A percentile compares a stretch with the other conserved stretches of the same genome.
Conservation (phyloP, 2,888 invertebrate species). For the Herminia tarsipennalis region DNA sequence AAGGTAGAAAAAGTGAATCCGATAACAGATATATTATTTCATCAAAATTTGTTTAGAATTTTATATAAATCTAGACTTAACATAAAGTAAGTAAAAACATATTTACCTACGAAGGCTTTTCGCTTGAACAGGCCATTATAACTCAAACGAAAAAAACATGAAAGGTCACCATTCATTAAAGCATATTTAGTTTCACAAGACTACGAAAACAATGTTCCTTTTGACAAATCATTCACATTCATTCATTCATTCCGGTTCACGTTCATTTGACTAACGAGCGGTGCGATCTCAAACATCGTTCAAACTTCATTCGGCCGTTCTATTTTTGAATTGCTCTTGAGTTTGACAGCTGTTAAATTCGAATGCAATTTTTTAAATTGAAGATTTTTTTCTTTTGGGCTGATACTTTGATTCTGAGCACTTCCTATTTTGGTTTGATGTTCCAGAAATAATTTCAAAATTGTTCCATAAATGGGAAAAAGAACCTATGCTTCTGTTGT, state of each 20-base stretch:
- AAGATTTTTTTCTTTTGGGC: conserved; percentile 6
- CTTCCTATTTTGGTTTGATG: too few species aligned
- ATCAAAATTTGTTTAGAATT: too few species aligned
- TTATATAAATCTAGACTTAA: too few species aligned
- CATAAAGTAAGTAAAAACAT: not conserved
- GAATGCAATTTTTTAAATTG: conserved; percentile 11
- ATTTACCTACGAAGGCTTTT: not conserved
- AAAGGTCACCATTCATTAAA: conserved; percentile 4
- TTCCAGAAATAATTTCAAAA: too few species aligned
- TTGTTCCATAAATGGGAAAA: too few species aligned
- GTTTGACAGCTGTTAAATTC: conserved; percentile 7
- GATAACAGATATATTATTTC: too few species aligned
- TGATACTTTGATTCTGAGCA: not conserved
- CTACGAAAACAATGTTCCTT: conserved; percentile 32
- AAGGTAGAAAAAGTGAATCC: too few species aligned
- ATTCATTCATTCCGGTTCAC: conserved; percentile 24
- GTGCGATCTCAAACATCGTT: conserved; percentile 21
- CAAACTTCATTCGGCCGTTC: conserved; percentile 29
- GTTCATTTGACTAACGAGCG: conserved; percentile 44
- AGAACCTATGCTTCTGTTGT: too few species aligned
- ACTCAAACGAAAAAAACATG: not conserved
- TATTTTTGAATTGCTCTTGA: conserved; percentile 15
- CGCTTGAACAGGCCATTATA: not conserved
- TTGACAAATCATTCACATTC: conserved; percentile 34
- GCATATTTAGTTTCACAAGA: conserved; percentile 23